Evolutionary conservation across 2,797 vertebrate species (phyloP).

Genomic region (Cossypha polioptera): DNA sequence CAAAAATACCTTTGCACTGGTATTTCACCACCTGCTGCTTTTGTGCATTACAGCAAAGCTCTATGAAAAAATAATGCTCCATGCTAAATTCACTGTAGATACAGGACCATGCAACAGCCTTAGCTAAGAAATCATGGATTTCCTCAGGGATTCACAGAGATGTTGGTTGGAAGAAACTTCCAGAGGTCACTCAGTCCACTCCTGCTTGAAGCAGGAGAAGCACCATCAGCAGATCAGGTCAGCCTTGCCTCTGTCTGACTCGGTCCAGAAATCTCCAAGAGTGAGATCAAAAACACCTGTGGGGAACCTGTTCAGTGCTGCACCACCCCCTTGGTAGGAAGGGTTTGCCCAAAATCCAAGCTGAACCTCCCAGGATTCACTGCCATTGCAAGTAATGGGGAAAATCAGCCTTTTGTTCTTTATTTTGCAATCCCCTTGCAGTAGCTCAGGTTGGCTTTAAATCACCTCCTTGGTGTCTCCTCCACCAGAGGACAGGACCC

Average conservation of each 20-base stretch:
- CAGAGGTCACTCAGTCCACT: not conserved
- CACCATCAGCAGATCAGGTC: not conserved
- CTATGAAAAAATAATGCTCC: not conserved
- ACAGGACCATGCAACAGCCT: fast-evolving
- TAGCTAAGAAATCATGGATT: not conserved
- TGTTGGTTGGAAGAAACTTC: not conserved
- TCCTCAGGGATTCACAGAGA: not conserved
- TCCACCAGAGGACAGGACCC: not conserved
- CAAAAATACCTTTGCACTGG: not conserved
- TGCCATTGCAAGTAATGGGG: not conserved
- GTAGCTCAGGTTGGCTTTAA: not conserved
- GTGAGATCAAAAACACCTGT: not conserved
- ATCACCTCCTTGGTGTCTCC: not conserved
- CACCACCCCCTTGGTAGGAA: not conserved
- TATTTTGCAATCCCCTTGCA: not conserved
- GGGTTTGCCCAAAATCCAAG: not conserved
- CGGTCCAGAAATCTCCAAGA: not conserved
- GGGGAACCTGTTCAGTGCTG: not conserved
- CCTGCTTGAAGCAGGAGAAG: not conserved
- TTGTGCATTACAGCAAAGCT: not conserved
- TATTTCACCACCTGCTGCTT: not conserved
- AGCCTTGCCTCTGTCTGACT: not conserved
- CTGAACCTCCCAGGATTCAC: not conserved
- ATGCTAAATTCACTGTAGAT: not conserved
- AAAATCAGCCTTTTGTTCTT: fast-evolving